These are phyloP conservation scores for Brachyistius frenatus DNA, from an alignment of 2,113 vertebrate species.

Conservation along the genomic window DNA sequence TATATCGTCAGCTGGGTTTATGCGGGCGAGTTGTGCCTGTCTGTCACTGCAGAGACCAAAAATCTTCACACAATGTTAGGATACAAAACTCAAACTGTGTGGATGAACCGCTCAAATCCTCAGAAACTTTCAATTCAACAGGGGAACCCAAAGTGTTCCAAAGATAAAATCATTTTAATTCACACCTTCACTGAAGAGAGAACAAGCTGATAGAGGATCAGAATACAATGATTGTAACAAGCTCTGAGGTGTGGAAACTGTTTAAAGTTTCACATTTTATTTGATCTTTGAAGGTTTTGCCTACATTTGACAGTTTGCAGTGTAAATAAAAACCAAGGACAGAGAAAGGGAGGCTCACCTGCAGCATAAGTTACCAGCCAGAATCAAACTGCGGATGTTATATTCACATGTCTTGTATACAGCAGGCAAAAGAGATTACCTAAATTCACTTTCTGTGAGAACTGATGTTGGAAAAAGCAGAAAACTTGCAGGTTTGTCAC, in stretches of 20 bases:
- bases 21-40: slow-evolving; percentile 48
- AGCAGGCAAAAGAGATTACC: neutral
- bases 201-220: too few species aligned
- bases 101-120: neutral
- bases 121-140: neutral
- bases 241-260: neutral
- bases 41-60: slow-evolving; percentile 24
- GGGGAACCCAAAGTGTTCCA: neutral
- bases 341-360: neutral
- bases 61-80: neutral
- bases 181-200: too few species aligned
- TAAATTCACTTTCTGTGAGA: neutral
- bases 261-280: too few species aligned
- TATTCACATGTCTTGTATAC: neutral
- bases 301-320: neutral
- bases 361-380: neutral
- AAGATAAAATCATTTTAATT: neutral
- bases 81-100: neutral
- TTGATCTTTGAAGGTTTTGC: neutral
- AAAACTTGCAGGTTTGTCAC: too few species aligned
- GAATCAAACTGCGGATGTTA: neutral
- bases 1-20: slow-evolving; percentile 30
- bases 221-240: neutral
- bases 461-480: neutral
- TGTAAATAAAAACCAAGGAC: neutral